Base-by-base conservation (phyloP, 1,140 invertebrate genomes). In the Aphaenogaster floridana region DNA sequence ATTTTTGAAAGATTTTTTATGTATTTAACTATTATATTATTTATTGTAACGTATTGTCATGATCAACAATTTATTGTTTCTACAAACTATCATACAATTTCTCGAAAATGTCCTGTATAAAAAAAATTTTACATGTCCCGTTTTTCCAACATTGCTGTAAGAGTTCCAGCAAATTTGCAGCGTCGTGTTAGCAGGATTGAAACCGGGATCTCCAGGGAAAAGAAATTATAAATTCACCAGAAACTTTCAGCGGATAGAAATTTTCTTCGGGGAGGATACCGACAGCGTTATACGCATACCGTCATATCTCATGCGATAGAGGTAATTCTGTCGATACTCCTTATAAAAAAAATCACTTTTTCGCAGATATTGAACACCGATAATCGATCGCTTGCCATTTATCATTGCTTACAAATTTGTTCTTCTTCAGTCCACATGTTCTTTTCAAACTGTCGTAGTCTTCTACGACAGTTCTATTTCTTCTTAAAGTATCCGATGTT, bases 161-260 rank as follows among this genome's bases (percentile, higher is more conserved):
- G 42, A 68, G 64, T 54, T 68, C 34, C 7, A 13, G 13, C 34
- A 80, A 80, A 80, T 80, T 52, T 52, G 63, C 63, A 52, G 45
- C 48, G 13, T 52, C 77, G 61, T 68, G 48, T 80, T 69, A 69
- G n/a, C n/a, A 52, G 48, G 9, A 69, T 80, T 69, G 78, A 80
- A 69, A 69, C 2, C 28, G 28, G 68, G 17, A 83, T 59, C 39
- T 34, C 34, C 34, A 54, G 39, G 17, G 52, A 83, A 9, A 54
- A 61, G 28, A 59, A 83, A 83, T 83, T 83, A 83, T 72, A 72
- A 83, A 83, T 83, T 83, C 80, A 74, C 61, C 17, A 79, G 45
- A 66, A 79, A 79, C 80, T 83, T 83, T 59, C 17, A 42, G 48
- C 63, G 63, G 63, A 80, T 69, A 80, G 52, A 72, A 72, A 83